Conservation (phyloP, 2,797 vertebrate species). For the Spheniscus humboldti region DNA sequence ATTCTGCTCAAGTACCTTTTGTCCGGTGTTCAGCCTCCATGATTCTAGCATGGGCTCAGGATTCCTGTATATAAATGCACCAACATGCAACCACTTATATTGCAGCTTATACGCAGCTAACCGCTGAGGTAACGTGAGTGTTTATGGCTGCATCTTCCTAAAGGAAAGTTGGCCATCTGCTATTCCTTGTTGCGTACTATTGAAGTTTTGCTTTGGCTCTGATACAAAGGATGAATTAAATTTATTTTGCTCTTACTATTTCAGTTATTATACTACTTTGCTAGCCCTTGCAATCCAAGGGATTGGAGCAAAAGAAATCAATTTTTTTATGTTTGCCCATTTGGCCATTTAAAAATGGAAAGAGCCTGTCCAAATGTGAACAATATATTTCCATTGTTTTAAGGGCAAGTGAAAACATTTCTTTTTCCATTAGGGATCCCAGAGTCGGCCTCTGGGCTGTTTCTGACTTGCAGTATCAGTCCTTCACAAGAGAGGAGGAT, state of each 20-base stretch:
- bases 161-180: not conserved
- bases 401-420: conserved; percentile 2
- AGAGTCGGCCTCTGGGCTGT: not conserved
- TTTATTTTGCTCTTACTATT: conserved; percentile 11
- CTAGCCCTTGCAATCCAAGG: not conserved
- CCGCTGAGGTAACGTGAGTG: not conserved
- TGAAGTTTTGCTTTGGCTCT: not conserved
- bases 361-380: not conserved
- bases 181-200: not conserved
- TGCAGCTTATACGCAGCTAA: not conserved
- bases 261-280: not conserved
- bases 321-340: conserved; percentile 11
- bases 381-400: conserved; percentile 25
- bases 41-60: not conserved
- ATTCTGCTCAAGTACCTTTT: not conserved
- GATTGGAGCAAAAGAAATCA: not conserved
- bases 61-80: not conserved
- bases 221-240: not conserved
- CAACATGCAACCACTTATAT: not conserved
- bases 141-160: not conserved
- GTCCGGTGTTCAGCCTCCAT: not conserved
- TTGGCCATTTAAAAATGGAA: conserved; percentile 16
- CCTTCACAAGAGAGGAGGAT: not conserved
- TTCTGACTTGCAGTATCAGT: not conserved
- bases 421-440: not conserved